A percentile compares a stretch with the other conserved stretches of the same genome.
phyloP scores from a whole-genome alignment of 2,113 vertebrate species.

The Passer domesticus region DNA sequence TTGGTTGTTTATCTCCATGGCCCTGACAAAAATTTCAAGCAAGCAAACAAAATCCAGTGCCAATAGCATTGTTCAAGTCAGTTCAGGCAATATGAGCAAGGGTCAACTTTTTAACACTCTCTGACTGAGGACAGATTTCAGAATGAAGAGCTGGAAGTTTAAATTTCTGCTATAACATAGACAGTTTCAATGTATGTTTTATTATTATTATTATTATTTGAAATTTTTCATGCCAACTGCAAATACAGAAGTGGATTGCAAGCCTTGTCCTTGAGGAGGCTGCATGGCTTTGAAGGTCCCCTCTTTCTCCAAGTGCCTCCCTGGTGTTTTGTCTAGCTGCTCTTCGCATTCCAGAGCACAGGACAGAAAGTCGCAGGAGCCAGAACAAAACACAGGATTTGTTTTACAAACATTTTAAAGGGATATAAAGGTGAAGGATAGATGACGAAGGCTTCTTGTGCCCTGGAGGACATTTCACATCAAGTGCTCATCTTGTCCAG shows the following conservation, averaged over 20 bases:
- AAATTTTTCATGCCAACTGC: background rate
- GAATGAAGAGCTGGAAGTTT: background rate
- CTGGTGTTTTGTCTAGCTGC: conserved; percentile 46
- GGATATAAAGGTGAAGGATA: conserved; percentile 5
- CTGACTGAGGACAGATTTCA: background rate
- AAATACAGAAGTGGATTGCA: background rate
- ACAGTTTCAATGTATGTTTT: background rate
- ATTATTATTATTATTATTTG: background rate
- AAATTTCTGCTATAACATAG: background rate
- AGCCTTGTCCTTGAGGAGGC: background rate
- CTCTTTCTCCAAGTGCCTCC: background rate
- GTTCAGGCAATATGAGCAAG: background rate
- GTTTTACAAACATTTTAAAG: conserved; percentile 8
- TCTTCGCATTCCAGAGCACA: conserved; percentile 1
- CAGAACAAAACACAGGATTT: background rate
- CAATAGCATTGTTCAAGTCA: background rate
- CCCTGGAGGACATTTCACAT: background rate
- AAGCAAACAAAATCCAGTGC: background rate
- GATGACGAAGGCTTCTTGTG: background rate
- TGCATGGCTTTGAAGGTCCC: background rate
- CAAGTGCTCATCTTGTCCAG: background rate
- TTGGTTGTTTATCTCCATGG: background rate
- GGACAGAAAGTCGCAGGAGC: background rate
- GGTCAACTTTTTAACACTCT: background rate
- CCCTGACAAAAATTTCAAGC: background rate